A percentile compares a stretch with the other conserved stretches of the same genome.
These are phyloP conservation scores for Ceraclea dissimilis DNA, from an alignment of 2,888 invertebrate species.

Conservation along the genomic window DNA sequence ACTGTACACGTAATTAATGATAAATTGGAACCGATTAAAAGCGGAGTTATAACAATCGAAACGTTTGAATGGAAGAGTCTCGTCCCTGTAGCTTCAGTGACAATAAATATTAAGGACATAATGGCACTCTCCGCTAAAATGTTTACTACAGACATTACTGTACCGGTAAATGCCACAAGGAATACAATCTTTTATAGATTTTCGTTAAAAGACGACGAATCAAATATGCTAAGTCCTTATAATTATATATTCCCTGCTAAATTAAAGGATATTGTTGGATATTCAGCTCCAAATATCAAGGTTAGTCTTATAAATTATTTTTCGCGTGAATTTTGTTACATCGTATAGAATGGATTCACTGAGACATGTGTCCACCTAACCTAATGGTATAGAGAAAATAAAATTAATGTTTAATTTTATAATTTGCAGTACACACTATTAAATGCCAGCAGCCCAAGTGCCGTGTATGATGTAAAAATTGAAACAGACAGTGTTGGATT, in stretches of 20 bases:
- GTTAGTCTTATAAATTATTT: slow-evolving; percentile 36
- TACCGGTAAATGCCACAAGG: slow-evolving; percentile 27
- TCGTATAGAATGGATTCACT: neutral
- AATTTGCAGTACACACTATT: slow-evolving; percentile 8
- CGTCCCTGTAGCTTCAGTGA: slow-evolving; percentile 34
- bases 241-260: slow-evolving; percentile 61
- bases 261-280: slow-evolving; percentile 47
- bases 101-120: slow-evolving; percentile 10
- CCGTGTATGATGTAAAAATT: slow-evolving; percentile 30
- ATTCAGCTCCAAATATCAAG: slow-evolving; percentile 48
- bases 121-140: slow-evolving; percentile 16
- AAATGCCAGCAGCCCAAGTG: slow-evolving; percentile 5
- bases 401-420: slow-evolving; percentile 1
- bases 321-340: neutral
- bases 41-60: slow-evolving; percentile 48
- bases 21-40: slow-evolving; percentile 37
- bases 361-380: no score
- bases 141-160: slow-evolving; percentile 30
- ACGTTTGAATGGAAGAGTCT: slow-evolving; percentile 53
- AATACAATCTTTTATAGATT: slow-evolving; percentile 41
- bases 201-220: slow-evolving; percentile 41
- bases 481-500: slow-evolving; percentile 49
- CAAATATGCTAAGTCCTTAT: slow-evolving; percentile 45
- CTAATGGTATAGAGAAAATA: neutral
- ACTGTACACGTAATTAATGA: slow-evolving; percentile 62